Base-by-base conservation (phyloP, 2,888 invertebrate species). In the Tholera decimalis region DNA sequence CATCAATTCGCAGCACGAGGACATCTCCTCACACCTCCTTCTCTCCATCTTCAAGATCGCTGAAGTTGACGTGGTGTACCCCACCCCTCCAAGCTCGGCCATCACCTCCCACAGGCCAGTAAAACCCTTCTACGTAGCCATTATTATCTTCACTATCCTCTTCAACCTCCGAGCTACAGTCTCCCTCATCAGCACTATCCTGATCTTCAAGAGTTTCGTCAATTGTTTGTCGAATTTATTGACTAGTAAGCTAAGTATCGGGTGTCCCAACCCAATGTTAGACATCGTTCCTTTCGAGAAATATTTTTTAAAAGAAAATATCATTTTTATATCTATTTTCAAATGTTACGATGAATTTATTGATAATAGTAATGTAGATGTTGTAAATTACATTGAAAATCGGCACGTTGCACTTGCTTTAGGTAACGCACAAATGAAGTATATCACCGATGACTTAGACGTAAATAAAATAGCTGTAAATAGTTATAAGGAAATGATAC, bases 31-130 rank as follows among this genome's bases (percentile, higher is more conserved):
- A 54, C 98, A 98, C 91, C 97, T 98, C 69, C 96, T 98, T 39
- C 96, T 98, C 65, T 98, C 98, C 82, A 98, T 98, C 91, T 98
- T 98, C 96, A 98, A 98, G 96, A 98, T 98, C 96, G 98, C 98
- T 58, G 98, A 98, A 96, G 98, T 98, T 58, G 98, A 98, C 92
- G 97, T 98, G 56, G 97, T 98, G 77, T 97, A 98, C 92, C 97
- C 98, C 26, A 86, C 94, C 0, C 97, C 97, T 35, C 96, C 96
- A 4, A 96, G 96, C 87, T 96, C 96, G 46, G 92, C 93, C 50
- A 90, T 89, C 55, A 83, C 86, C 49, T 77, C 84, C 70, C 88
- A 90, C 76, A 85, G 79, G 62, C 93, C 95, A 13, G 73, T 84
- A 66, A 83, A 82, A 66, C 82, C 83, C 70, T 78, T 93, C 66